Evolutionary conservation across 2,113 vertebrate genomes (phyloP).

Genomic region (Pyxicephalus adspersus): DNA sequence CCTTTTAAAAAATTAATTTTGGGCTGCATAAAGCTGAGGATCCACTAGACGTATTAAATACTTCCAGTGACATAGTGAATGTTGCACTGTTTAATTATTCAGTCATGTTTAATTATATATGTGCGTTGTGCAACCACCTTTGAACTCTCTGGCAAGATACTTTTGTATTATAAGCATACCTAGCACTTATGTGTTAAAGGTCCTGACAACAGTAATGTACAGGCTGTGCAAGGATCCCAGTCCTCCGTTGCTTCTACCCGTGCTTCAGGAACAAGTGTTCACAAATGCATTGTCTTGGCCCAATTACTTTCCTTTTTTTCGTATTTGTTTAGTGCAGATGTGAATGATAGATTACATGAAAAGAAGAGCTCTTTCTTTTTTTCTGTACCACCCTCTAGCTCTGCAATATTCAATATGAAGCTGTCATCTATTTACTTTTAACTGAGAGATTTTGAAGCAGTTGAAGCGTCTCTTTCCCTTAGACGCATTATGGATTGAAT

Average conservation of each 20-base stretch:
- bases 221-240: neutral
- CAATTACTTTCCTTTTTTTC: constrained; percentile 3
- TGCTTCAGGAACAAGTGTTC: constrained; percentile 16
- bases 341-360: constrained; percentile 34
- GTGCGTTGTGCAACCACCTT: constrained; percentile 52
- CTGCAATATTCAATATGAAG: constrained; percentile 35
- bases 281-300: constrained; percentile 30
- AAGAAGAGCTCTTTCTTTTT: constrained; percentile 25
- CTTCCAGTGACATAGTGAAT: constrained; percentile 36
- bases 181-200: constrained; percentile 39
- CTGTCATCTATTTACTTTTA: constrained; percentile 47
- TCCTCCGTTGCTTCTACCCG: neutral
- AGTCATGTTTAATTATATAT: constrained; percentile 52
- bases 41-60: constrained; percentile 51
- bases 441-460: constrained; percentile 31
- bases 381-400: constrained; percentile 32
- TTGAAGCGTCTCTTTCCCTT: constrained; percentile 22
- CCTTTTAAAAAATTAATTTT: constrained; percentile 32
- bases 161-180: constrained; percentile 30
- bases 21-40: constrained; percentile 33
- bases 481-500: constrained; percentile 43
- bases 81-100: constrained; percentile 56
- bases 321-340: constrained; percentile 14
- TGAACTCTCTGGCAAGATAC: constrained; percentile 42
- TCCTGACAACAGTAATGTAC: constrained; percentile 35